phyloP scores from a whole-genome alignment of 2,113 vertebrate genomes.

The Carollia perspicillata region DNA sequence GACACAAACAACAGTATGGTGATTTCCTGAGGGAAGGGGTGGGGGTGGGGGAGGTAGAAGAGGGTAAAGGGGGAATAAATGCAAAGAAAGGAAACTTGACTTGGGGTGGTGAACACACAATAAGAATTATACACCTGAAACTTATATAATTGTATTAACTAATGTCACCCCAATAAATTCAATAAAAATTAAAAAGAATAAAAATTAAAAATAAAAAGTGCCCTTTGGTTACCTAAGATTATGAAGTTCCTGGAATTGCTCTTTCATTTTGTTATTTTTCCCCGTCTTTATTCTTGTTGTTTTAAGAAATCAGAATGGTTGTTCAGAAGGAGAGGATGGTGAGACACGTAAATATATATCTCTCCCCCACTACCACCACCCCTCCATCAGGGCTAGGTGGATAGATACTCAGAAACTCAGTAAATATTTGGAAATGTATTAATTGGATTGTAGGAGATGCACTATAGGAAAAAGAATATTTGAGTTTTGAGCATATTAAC shows the following conservation, averaged over 20 bases:
- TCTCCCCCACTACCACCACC: background rate
- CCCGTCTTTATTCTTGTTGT: background rate
- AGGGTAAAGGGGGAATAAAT: too few species aligned
- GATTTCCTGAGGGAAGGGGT: too few species aligned
- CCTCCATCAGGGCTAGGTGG: background rate
- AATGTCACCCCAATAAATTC: too few species aligned
- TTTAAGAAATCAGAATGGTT: slow-evolving; percentile 21
- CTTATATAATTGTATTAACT: too few species aligned
- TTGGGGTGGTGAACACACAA: too few species aligned
- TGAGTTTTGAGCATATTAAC: background rate
- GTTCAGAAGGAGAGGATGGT: background rate
- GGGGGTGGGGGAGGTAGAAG: too few species aligned
- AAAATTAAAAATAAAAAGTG: background rate
- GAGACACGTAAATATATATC: background rate
- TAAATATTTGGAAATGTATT: slow-evolving; percentile 29
- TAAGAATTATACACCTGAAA: too few species aligned
- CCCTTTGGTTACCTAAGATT: background rate
- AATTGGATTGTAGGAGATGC: background rate
- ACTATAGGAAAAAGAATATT: background rate
- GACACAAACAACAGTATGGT: too few species aligned
- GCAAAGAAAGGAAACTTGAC: too few species aligned
- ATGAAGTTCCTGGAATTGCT: background rate
- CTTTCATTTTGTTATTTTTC: slow-evolving; percentile 22
- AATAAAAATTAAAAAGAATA: background rate
- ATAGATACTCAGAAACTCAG: background rate